phyloP scores from a whole-genome alignment of 1,140 invertebrate species.

The Propsilocerus akamusi region DNA sequence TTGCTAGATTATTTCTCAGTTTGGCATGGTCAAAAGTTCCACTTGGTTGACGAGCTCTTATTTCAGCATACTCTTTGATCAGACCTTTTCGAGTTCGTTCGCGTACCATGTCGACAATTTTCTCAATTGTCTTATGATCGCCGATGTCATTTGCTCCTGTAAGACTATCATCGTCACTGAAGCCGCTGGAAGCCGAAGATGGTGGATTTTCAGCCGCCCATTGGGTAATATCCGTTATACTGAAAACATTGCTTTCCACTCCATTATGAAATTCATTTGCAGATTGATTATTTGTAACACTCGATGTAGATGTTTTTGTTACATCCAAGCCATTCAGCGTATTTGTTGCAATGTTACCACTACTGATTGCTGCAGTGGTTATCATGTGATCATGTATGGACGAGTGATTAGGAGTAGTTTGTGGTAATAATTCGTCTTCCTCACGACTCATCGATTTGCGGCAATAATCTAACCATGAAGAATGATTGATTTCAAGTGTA shows the following conservation, averaged over 20 bases:
- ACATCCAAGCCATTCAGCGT: constrained; percentile 14
- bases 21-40: constrained; percentile 65
- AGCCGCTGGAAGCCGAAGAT: constrained; percentile 62
- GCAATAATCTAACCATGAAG: constrained; percentile 54
- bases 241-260: no score
- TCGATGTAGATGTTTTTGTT: constrained; percentile 26
- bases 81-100: constrained; percentile 58
- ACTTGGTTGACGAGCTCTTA: constrained; percentile 59
- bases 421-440: constrained; percentile 19
- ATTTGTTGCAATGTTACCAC: constrained; percentile 16
- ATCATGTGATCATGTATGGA: constrained; percentile 3
- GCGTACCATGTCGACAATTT: constrained; percentile 59
- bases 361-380: constrained; percentile 2
- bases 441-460: constrained; percentile 35
- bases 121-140: constrained; percentile 41
- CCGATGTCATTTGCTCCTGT: constrained; percentile 42
- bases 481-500: constrained; percentile 67
- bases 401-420: not conserved
- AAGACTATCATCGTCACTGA: constrained; percentile 73
- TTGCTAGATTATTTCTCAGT: constrained; percentile 14
- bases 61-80: constrained; percentile 64
- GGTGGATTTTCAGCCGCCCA: constrained; percentile 49
- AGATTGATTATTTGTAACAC: no score
- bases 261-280: no score
- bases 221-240: no score